phyloP scores from a whole-genome alignment of 1,140 invertebrate species.

The Hylaeus volcanicus region DNA sequence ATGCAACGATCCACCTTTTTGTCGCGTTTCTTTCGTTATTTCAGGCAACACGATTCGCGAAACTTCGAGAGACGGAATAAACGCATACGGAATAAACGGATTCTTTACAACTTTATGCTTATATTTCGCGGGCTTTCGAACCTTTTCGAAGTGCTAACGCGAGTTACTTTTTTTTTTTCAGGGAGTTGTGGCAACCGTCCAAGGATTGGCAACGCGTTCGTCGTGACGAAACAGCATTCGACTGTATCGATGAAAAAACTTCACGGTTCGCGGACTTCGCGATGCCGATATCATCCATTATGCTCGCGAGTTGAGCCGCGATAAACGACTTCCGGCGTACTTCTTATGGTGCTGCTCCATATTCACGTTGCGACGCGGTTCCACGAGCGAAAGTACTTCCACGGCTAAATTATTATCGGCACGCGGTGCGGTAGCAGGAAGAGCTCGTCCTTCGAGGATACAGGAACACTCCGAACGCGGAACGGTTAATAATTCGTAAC shows the following conservation, averaged over 20 bases:
- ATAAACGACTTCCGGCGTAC: constrained; percentile 34
- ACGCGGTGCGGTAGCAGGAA: background rate
- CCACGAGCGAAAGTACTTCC: constrained; percentile 45
- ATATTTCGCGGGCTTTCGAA: background rate
- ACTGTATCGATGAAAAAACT: constrained; percentile 5
- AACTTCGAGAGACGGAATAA: no score
- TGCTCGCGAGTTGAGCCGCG: background rate
- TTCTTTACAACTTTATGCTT: no score
- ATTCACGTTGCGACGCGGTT: constrained; percentile 23
- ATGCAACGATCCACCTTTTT: constrained; percentile 2
- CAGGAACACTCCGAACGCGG: background rate
- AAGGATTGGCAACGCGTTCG: no score
- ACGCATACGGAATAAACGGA: no score
- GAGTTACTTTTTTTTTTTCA: no score
- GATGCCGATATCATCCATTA: constrained; percentile 1
- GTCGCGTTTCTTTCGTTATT: constrained; percentile 5
- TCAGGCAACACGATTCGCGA: background rate
- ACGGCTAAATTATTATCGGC: constrained; percentile 24
- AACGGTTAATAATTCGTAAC: background rate
- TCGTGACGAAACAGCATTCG: background rate
- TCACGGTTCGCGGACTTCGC: background rate
- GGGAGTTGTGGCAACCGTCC: background rate
- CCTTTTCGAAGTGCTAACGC: no score
- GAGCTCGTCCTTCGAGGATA: background rate
- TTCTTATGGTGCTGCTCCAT: constrained; percentile 20